Conservation (phyloP, 2,113 vertebrate genomes). For the Aspidoscelis tigris region DNA sequence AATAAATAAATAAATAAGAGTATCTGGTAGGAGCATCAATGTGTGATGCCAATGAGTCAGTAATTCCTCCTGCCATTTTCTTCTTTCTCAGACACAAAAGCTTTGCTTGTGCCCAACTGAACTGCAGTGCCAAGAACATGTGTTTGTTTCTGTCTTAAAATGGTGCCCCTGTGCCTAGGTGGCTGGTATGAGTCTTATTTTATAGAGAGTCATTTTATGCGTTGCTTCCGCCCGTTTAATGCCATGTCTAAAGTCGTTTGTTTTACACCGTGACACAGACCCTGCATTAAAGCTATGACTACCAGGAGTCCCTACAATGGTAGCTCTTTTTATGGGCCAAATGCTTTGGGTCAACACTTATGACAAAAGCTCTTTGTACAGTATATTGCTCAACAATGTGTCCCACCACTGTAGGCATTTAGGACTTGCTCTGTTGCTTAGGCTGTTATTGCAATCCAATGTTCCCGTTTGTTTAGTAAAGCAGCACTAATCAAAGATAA, state of each 20-base stretch:
- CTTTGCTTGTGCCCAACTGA: background rate
- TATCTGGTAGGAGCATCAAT: background rate
- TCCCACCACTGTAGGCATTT: constrained; percentile 68
- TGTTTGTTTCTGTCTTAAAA: constrained; percentile 28
- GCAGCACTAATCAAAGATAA: constrained; percentile 53
- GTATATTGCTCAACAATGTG: constrained; percentile 70
- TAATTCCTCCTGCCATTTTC: background rate
- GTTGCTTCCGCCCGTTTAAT: constrained; percentile 52
- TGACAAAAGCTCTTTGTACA: constrained; percentile 61
- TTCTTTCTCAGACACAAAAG: background rate
- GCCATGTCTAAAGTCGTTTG: constrained; percentile 64
- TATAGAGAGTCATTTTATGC: constrained; percentile 52
- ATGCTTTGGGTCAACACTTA: constrained; percentile 74
- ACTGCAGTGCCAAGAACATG: background rate
- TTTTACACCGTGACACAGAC: constrained; percentile 69
- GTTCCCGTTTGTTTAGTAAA: constrained; percentile 54
- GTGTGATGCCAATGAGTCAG: background rate
- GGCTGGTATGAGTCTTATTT: background rate
- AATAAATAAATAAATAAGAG: background rate
- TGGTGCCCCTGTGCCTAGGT: background rate
- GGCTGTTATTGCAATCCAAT: constrained; percentile 53
- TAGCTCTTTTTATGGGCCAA: constrained; percentile 75
- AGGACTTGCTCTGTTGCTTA: constrained; percentile 62
- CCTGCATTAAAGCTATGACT: constrained; percentile 68
- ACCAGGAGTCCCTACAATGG: constrained; percentile 62